Evolutionary conservation across 2,797 vertebrate species (phyloP), one percentile per base, ranked within the genome.

Genomic region (Numenius phaeopus): DNA sequence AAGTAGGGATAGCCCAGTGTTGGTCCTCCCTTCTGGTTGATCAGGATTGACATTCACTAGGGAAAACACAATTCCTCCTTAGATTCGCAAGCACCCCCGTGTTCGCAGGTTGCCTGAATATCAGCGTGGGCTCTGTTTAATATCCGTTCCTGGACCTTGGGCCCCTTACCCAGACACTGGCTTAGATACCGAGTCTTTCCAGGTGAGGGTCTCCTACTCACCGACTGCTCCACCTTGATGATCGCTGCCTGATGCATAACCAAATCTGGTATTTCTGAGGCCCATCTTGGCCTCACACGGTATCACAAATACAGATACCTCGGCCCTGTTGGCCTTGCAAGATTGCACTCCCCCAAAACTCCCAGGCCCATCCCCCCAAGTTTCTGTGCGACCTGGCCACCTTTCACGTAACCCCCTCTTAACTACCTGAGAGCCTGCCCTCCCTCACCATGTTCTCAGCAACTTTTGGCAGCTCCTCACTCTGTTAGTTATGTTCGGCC

Each of bases 51-150:
- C 23, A 44, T 59, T 81, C 23, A 24, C 37, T 39, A 39, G 7
- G 46, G 32, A 73, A 66, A 73, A 50, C 22, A 30, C 32, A 32
- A 19, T 80, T 82, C 32, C 10, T 76, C 44, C 19, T 40, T 26
- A 71, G 26, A 42, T 44, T 78, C 0, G 0, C 50, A 23, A 59
- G 19, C 14, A 12, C 7, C 12, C 10, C 24, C 2, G 0, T 34
- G 27, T 72, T 55, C 5, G 3, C 26, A 46, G 39, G 30, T 21
- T 0, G 0, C 22, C 47, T 52, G 7, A 54, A 22, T 67, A n/a
- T 57, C 13, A 11, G 0, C 8, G 2, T 30, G n/a, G 37, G 15
- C 40, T 83, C 21, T 84, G 21, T 58, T 54, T 50, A 65, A 70
- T 26, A 15, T 67, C 37, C 5, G 3, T 67, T 77, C 52, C 40